Percentiles rank a stretch among this genome's conserved stretches.
These are phyloP conservation scores for Lottia scabra DNA, from an alignment of 2,888 invertebrate species.

Conservation along the genomic window DNA sequence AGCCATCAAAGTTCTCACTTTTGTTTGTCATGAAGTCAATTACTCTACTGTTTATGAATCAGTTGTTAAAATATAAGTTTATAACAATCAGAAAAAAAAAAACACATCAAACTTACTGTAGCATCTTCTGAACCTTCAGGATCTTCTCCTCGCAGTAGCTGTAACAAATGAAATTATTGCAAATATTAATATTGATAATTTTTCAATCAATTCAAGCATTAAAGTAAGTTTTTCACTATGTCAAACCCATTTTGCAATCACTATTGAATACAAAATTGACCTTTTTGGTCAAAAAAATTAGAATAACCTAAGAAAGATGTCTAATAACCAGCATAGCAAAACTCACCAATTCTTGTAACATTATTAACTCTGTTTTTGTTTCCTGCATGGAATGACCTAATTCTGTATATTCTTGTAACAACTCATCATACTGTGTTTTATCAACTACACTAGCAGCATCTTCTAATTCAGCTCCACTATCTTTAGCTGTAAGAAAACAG, in stretches of 20 bases:
- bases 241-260: background rate
- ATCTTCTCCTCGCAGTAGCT: slow-evolving; percentile 57
- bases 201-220: no score
- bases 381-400: slow-evolving; percentile 50
- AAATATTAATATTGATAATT: no score
- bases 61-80: no score
- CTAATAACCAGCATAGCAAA: background rate
- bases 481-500: slow-evolving; percentile 33
- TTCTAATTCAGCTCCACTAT: slow-evolving; percentile 47
- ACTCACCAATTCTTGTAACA: slow-evolving; percentile 61
- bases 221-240: no score
- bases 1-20: background rate
- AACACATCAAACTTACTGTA: background rate
- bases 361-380: slow-evolving; percentile 53
- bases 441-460: slow-evolving; percentile 36
- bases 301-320: background rate
- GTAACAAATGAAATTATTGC: slow-evolving; percentile 19
- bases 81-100: background rate
- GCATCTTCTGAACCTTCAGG: slow-evolving; percentile 44
- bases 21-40: background rate
- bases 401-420: slow-evolving; percentile 38
- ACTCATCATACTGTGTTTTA: slow-evolving; percentile 41
- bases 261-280: background rate
- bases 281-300: background rate
- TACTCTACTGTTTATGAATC: no score